Evolutionary conservation across 2,113 vertebrate species (phyloP), one percentile per base, ranked within the genome.

Genomic region (Verasper variegatus): DNA sequence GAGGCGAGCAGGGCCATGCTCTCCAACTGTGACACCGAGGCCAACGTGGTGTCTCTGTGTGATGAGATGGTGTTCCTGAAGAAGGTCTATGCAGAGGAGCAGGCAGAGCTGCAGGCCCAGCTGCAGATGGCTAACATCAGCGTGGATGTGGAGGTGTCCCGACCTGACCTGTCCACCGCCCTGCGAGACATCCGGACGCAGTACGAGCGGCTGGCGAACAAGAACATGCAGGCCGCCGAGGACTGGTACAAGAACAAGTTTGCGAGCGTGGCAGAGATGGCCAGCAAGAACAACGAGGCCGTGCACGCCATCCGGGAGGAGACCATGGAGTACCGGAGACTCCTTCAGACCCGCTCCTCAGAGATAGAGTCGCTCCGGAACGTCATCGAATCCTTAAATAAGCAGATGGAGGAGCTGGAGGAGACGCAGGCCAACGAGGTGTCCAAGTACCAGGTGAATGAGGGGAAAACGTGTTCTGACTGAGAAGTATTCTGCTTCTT

Each of bases 221-320:
- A 92, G 84, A 96, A 96, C 93, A 92, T 92, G 94, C 94, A 93
- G 83, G 87, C 91, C 1, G 95, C 94, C 0, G 95, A 95, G 80
- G 95, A 95, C 58, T 95, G 95, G 94, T 95, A 94, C 91, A 92
- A 92, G 84, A 91, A 80, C 88, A 95, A 96, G 92, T 93, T 95
- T 21, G 93, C 91, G 5, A 92, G 88, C 0, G 94, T 94, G 78
- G 92, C 92, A 0, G 94, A 95, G 89, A 90, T 90, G 73, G 94
- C 95, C 15, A 88, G 85, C 81, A 92, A 92, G 69, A 95, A 95
- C 92, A 94, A 94, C 74, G 94, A 95, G 86, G 94, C 94, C 0
- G 95, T 93, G 69, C 93, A 94, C 24, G 92, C 93, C 83, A 93
- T 96, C 81, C 94, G 96, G 5, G 95, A 95, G 74, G 96, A 97